Conservation (phyloP, 2,888 invertebrate species). For the Cantharis flavilabris region DNA sequence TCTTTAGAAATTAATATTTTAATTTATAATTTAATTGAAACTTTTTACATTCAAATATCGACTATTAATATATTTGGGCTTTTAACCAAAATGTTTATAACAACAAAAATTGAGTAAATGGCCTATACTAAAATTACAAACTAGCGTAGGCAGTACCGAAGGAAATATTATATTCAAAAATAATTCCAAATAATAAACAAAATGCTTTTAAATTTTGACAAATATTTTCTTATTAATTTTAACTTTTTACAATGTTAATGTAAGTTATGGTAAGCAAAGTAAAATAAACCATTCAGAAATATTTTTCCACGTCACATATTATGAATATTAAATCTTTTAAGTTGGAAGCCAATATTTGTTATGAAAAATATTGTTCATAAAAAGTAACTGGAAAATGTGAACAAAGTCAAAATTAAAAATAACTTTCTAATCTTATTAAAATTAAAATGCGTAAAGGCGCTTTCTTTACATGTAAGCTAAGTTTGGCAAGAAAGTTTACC, state of each 20-base stretch:
- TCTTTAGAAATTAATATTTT: no score
- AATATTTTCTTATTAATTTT: not conserved
- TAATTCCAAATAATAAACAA: not conserved
- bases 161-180: no score
- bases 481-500: constrained; percentile 18
- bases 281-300: not conserved
- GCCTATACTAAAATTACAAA: no score
- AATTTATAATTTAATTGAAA: no score
- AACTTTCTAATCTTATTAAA: constrained; percentile 25
- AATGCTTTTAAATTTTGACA: not conserved
- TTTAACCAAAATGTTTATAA: no score
- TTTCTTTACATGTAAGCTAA: constrained; percentile 25
- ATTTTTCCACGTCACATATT: not conserved
- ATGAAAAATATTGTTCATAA: constrained; percentile 5
- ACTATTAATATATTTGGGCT: no score
- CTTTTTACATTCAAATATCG: no score
- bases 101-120: no score
- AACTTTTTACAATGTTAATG: not conserved
- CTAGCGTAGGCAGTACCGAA: no score
- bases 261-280: not conserved
- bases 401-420: constrained; percentile 25
- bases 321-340: not conserved
- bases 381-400: constrained; percentile 19
- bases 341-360: not conserved
- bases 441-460: constrained; percentile 21